A percentile compares a stretch with the other conserved stretches of the same genome.
These are phyloP conservation scores for Brotula barbata DNA, from an alignment of 2,797 vertebrate species.

Conservation along the genomic window DNA sequence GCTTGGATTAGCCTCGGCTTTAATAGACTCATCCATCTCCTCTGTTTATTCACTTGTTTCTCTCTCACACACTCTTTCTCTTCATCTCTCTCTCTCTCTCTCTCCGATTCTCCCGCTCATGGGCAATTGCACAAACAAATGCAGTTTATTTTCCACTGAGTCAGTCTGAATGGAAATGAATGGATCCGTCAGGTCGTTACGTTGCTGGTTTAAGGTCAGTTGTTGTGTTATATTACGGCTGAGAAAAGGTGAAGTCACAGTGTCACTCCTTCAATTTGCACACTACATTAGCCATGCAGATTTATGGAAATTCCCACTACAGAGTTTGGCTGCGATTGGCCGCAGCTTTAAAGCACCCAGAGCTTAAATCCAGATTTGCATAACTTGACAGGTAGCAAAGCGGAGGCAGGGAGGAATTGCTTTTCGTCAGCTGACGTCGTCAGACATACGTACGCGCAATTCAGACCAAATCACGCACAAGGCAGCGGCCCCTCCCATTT, in stretches of 20 bases:
- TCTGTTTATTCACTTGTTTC: slow-evolving; percentile 70
- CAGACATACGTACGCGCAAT: slow-evolving; percentile 44
- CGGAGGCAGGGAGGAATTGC: slow-evolving; percentile 12
- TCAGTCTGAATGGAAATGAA: slow-evolving; percentile 52
- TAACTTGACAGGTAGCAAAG: slow-evolving; percentile 41
- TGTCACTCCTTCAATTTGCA: slow-evolving; percentile 60
- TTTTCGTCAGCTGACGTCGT: slow-evolving; percentile 53
- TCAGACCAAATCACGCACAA: slow-evolving; percentile 14
- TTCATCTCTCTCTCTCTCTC: slow-evolving; percentile 31
- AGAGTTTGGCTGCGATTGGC: slow-evolving; percentile 56
- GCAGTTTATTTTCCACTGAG: slow-evolving; percentile 67
- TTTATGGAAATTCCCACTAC: slow-evolving; percentile 68
- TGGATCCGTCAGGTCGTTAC: slow-evolving; percentile 57
- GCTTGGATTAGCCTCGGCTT: slow-evolving; percentile 69
- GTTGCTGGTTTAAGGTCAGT: slow-evolving; percentile 65
- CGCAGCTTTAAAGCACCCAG: slow-evolving; percentile 27
- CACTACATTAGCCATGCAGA: slow-evolving; percentile 69
- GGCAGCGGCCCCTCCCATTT: not conserved
- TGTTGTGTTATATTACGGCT: slow-evolving; percentile 46
- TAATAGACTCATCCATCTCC: slow-evolving; percentile 78
- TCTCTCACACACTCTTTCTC: slow-evolving; percentile 22
- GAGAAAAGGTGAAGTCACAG: slow-evolving; percentile 58
- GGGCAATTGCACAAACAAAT: slow-evolving; percentile 79
- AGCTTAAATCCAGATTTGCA: slow-evolving; percentile 61
- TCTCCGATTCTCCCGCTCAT: slow-evolving; percentile 66